These are phyloP conservation scores for Catharus minimus DNA, from an alignment of 2,113 vertebrate species.

Conservation along the genomic window DNA sequence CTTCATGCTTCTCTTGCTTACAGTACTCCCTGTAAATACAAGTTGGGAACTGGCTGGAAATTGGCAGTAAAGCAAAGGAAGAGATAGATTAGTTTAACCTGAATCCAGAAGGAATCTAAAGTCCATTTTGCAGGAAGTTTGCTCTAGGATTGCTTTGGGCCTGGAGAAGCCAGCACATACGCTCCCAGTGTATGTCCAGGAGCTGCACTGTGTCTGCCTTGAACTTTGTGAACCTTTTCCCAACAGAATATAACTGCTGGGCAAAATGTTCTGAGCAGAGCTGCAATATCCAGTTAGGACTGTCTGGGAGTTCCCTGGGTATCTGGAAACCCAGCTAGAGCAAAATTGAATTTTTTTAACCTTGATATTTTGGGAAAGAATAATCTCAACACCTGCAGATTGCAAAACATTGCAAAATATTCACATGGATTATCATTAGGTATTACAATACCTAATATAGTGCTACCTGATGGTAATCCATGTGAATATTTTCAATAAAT, in stretches of 20 bases:
- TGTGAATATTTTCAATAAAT: no score
- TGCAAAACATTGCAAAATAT: not conserved
- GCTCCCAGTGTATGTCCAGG: not conserved
- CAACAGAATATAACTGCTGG: not conserved
- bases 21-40: not conserved
- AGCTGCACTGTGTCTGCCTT: not conserved
- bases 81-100: not conserved
- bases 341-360: not conserved
- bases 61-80: not conserved
- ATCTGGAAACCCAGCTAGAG: not conserved
- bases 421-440: not conserved
- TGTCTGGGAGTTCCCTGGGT: not conserved
- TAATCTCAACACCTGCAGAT: not conserved
- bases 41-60: not conserved
- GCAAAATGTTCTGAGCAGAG: not conserved
- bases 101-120: not conserved
- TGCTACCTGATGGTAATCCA: no score
- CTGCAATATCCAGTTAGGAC: not conserved
- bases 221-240: not conserved
- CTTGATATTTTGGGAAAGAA: not conserved
- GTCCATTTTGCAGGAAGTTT: not conserved
- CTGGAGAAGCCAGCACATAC: not conserved
- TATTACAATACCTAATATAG: not conserved
- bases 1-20: constrained; percentile 10
- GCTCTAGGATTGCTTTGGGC: not conserved